These are phyloP conservation scores for Escarpia spicata DNA, from an alignment of 2,888 invertebrate species.

Conservation along the genomic window DNA sequence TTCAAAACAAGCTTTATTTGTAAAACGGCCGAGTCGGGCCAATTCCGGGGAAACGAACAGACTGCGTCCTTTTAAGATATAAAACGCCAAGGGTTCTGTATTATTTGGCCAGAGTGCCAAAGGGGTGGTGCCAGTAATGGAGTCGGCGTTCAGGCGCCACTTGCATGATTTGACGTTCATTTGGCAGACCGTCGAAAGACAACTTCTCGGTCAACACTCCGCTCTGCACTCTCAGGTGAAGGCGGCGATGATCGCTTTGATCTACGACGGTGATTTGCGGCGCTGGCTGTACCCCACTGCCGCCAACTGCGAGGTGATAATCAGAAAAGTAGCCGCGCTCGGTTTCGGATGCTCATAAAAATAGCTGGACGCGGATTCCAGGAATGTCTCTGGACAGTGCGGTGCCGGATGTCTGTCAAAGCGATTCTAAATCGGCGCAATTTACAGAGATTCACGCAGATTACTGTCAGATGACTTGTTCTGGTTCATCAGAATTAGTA, in stretches of 20 bases:
- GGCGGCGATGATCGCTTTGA: background rate
- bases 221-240: background rate
- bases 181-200: background rate
- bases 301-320: background rate
- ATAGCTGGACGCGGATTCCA: background rate
- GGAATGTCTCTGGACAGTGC: background rate
- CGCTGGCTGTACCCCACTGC: background rate
- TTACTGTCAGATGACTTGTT: background rate
- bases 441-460: conserved; percentile 13
- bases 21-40: too few species aligned
- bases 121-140: background rate
- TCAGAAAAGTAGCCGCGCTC: conserved; percentile 10
- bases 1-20: too few species aligned
- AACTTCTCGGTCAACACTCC: background rate
- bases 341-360: conserved; percentile 6
- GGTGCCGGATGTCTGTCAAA: background rate
- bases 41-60: too few species aligned
- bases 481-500: background rate
- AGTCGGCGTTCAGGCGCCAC: background rate
- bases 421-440: conserved; percentile 6
- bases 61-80: too few species aligned
- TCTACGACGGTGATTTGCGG: background rate
- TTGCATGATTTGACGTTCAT: conserved; percentile 8
- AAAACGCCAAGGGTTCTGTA: background rate
- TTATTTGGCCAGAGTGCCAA: background rate